Evolutionary conservation across 2,797 vertebrate species (phyloP), one percentile per base, ranked within the genome.

Genomic region (Peromyscus melanophrys): DNA sequence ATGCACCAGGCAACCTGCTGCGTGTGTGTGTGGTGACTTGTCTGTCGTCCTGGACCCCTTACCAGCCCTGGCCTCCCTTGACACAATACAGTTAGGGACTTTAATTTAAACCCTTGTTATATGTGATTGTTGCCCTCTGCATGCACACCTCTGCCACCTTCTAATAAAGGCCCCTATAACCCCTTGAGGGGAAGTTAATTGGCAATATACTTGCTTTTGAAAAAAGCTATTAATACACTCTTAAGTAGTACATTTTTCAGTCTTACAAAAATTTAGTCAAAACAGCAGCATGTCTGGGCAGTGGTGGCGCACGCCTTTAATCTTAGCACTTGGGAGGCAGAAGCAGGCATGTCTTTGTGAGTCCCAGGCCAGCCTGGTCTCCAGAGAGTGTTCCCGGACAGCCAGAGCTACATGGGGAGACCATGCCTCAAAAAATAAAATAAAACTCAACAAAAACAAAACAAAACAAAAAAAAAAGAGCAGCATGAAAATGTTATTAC

Each of bases 241-340:
- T 59, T 69, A 69, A 92, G 7, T 65, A 83, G 46, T 61, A 94
- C 73, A 61, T 95, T 95, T 65, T 86, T 75, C 31, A 87, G 6
- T 57, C 87, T 55, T 95, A 29, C 77, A 95, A 83, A 75, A 92
- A 40, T 69, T 65, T 67, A 91, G 12, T 94, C 13, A 80, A 89
- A 49, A 92, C 40, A 59, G 84, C 84, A 86, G 63, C 63, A 69
- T 76, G 43, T 23, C 25, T 76, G 73, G 25, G 40, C 43, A 29
- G 29, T 16, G 16, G 40, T 76, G 46, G 84, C 4, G 6, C 46
- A 69, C 0, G 0, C 40, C 61, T 85, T 67, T 85, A 34, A 49
- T 49, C 43, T 12, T 21, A 67, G 11, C 40, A 23, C 67, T 86
- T 55, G 49, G 31, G 49, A 80, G 43, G 29, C 76, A 77, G 16